These are phyloP conservation scores for Corythaixoides concolor DNA, from an alignment of 2,113 vertebrate genomes.

Conservation along the genomic window DNA sequence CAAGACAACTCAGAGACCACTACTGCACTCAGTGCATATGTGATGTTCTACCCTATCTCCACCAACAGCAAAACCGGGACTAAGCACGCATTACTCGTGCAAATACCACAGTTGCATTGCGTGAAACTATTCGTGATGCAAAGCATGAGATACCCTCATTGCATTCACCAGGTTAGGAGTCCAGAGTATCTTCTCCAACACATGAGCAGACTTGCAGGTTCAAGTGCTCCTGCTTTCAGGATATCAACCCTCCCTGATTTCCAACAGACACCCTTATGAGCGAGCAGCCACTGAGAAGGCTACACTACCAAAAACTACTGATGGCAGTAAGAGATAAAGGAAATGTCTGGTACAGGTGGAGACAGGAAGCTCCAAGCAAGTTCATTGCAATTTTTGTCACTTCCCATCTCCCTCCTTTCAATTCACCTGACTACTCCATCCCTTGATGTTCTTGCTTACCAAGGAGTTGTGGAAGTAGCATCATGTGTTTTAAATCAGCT, in stretches of 20 bases:
- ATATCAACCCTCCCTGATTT: not conserved
- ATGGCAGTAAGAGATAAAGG: not conserved
- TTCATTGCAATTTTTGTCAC: not conserved
- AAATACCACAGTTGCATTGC: accelerated
- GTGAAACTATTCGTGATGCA: not conserved
- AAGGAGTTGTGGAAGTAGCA: not conserved
- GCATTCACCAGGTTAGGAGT: not conserved
- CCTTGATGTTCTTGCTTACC: not conserved
- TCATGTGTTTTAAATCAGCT: not conserved
- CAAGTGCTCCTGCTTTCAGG: not conserved
- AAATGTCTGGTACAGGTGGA: not conserved
- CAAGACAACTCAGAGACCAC: not conserved
- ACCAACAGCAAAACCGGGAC: not conserved
- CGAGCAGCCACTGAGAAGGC: not conserved
- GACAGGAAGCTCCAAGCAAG: not conserved
- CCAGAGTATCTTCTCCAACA: not conserved
- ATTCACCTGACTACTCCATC: not conserved
- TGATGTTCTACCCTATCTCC: not conserved
- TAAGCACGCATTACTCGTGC: not conserved
- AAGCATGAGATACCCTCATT: accelerated
- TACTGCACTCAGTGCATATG: not conserved
- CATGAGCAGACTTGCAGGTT: not conserved
- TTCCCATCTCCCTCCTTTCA: not conserved
- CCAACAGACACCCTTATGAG: not conserved
- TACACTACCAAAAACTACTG: not conserved